Conservation (phyloP, 2,113 vertebrate species). For the Porphyrio hochstetteri region DNA sequence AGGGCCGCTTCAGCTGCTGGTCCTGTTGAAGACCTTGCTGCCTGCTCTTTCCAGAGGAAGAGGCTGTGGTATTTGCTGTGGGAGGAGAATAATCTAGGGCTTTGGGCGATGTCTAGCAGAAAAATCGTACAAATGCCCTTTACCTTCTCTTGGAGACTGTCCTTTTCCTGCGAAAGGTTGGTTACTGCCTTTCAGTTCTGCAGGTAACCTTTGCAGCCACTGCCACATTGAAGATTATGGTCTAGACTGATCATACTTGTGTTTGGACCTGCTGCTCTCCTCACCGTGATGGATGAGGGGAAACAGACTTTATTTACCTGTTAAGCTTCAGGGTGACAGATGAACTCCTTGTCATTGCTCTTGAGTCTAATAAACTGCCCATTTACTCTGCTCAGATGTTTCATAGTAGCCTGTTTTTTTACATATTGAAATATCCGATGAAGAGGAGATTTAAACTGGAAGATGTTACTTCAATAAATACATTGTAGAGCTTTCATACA, state of each 20-base stretch:
- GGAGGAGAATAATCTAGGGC: background rate
- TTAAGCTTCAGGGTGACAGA: background rate
- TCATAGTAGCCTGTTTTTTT: background rate
- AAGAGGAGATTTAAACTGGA: background rate
- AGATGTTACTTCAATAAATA: background rate
- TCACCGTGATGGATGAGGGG: background rate
- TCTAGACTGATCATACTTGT: background rate
- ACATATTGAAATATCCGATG: background rate
- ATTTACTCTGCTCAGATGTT: background rate
- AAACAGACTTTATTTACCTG: background rate
- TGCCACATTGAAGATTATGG: background rate
- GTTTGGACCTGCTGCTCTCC: background rate
- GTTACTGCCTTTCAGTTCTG: background rate
- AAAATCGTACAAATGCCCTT: background rate
- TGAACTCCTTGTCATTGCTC: background rate
- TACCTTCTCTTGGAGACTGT: background rate
- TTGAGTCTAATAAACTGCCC: background rate
- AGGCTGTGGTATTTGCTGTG: background rate
- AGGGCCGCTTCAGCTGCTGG: background rate
- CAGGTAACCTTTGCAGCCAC: background rate
- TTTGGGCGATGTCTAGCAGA: background rate
- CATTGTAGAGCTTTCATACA: background rate
- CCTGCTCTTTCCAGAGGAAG: background rate
- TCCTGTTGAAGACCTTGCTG: background rate
- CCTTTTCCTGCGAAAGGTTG: background rate